Conservation (phyloP, 2,888 invertebrate genomes). For the Sphaeridia pumilis region DNA sequence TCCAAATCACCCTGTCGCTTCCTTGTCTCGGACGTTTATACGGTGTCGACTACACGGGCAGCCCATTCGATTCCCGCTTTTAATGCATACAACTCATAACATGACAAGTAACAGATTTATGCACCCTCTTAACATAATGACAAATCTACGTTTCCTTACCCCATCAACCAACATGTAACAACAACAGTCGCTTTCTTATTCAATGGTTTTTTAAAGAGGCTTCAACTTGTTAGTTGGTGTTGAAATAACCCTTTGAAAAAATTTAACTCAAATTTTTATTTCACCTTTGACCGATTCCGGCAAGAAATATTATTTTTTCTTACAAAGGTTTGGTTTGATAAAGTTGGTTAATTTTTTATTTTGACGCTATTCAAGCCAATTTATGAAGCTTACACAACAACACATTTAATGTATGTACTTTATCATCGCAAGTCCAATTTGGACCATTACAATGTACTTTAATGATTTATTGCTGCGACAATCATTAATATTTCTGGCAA, state of each 20-base stretch:
- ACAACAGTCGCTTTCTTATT: neutral
- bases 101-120: conserved; percentile 3
- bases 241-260: too few species aligned
- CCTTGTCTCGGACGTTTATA: neutral
- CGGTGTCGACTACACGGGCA: too few species aligned
- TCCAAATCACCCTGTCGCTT: neutral
- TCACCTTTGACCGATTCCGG: too few species aligned
- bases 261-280: too few species aligned
- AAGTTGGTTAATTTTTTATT: too few species aligned
- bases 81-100: conserved; percentile 1
- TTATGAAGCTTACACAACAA: too few species aligned
- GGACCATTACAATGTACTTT: neutral
- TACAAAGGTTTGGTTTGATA: too few species aligned
- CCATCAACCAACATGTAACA: neutral
- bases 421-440: neutral
- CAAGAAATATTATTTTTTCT: too few species aligned
- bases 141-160: conserved; percentile 1
- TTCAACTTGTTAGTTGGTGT: too few species aligned
- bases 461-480: neutral
- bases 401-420: too few species aligned
- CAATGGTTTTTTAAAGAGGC: too few species aligned
- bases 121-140: neutral
- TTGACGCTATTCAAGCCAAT: too few species aligned
- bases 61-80: neutral
- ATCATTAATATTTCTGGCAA: neutral